A percentile compares a stretch with the other conserved stretches of the same genome.
These are phyloP conservation scores for Pachyuromys duprasi DNA, from an alignment of 2,797 vertebrate species.

Conservation along the genomic window DNA sequence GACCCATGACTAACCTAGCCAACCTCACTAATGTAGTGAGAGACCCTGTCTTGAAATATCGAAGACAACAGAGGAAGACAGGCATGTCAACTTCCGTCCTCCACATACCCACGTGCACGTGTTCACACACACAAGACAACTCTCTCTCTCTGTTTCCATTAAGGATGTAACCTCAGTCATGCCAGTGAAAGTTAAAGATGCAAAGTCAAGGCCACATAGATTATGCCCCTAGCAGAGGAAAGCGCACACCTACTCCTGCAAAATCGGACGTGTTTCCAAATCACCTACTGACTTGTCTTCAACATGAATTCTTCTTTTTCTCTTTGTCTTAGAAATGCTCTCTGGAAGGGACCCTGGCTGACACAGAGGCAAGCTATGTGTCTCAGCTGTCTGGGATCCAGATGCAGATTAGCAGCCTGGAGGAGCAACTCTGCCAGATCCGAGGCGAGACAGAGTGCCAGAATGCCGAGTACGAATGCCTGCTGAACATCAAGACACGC, in stretches of 20 bases:
- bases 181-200: neutral
- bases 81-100: neutral
- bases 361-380: constrained; percentile 90
- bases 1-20: neutral
- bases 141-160: neutral
- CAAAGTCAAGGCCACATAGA: neutral
- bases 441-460: constrained; percentile 91
- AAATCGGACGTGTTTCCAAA: neutral
- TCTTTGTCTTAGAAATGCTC: constrained; percentile 89
- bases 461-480: constrained; percentile 89
- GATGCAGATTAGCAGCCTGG: constrained; percentile 90
- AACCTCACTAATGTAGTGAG: neutral
- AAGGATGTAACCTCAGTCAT: neutral
- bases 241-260: neutral
- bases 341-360: constrained; percentile 90
- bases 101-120: neutral
- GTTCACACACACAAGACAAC: neutral
- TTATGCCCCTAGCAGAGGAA: neutral
- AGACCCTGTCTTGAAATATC: neutral
- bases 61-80: neutral
- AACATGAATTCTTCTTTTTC: neutral
- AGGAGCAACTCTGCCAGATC: constrained; percentile 89
- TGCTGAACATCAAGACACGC: constrained; percentile 92
- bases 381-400: constrained; percentile 89
- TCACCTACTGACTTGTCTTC: neutral